phyloP scores from a whole-genome alignment of 2,797 vertebrate species.

The Anguilla obscura region DNA sequence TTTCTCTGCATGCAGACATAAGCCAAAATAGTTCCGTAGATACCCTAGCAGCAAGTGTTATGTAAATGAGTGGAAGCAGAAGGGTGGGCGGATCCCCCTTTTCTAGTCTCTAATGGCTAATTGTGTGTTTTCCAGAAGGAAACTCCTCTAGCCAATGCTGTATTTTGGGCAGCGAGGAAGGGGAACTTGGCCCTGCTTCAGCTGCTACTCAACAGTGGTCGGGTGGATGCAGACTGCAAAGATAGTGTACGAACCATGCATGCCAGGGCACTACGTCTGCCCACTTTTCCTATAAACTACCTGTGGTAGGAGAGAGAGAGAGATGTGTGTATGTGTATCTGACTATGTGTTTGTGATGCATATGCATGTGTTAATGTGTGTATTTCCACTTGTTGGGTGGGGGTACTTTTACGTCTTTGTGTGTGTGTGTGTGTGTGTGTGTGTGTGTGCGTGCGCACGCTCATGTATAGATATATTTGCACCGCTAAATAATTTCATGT shows the following conservation, averaged over 20 bases:
- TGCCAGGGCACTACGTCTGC: constrained; percentile 56
- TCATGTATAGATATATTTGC: not conserved
- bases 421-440: not conserved
- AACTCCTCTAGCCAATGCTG: constrained; percentile 94
- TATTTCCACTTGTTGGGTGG: constrained; percentile 14
- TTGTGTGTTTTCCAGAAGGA: constrained; percentile 80
- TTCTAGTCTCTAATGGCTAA: not conserved
- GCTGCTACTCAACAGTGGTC: constrained; percentile 92
- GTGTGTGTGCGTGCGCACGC: not conserved
- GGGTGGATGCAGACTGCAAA: constrained; percentile 96
- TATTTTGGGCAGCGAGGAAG: constrained; percentile 93
- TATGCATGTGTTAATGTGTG: constrained; percentile 43
- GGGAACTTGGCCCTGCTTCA: constrained; percentile 94
- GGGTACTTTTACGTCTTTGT: too few relatives aligned
- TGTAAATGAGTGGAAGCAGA: not conserved
- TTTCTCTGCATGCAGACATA: not conserved
- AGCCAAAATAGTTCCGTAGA: not conserved
- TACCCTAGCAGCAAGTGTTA: not conserved
- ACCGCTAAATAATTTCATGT: not conserved
- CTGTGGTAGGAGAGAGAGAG: constrained; percentile 47
- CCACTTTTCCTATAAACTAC: constrained; percentile 53
- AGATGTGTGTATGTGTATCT: not conserved
- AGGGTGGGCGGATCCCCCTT: not conserved
- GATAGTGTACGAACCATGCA: constrained; percentile 84
- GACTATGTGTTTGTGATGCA: not conserved